phyloP scores from a whole-genome alignment of 2,797 vertebrate genomes.

The Paedocypris micromegethes region DNA sequence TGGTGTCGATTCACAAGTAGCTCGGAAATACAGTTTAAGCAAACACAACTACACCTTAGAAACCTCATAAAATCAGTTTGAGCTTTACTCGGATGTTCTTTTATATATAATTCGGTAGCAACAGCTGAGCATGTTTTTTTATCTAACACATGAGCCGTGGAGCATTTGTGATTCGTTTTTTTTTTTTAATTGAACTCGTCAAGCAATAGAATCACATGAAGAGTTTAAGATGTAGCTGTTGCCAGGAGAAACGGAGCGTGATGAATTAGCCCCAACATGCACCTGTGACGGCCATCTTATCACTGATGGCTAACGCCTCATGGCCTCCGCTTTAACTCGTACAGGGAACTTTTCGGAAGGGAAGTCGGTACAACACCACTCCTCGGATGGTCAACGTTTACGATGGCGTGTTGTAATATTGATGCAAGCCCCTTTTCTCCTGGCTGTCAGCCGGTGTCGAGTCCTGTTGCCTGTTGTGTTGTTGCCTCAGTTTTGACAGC shows the following conservation, averaged over 20 bases:
- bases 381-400: constrained; percentile 22
- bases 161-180: too few species aligned
- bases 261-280: constrained; percentile 57
- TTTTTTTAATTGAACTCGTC: too few species aligned
- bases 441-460: constrained; percentile 18
- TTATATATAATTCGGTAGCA: too few species aligned
- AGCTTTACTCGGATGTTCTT: too few species aligned
- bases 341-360: constrained; percentile 19
- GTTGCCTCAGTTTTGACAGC: constrained; percentile 52
- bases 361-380: constrained; percentile 4
- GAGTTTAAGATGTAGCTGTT: constrained; percentile 47
- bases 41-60: too few species aligned
- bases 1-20: too few species aligned
- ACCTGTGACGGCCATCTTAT: constrained; percentile 60
- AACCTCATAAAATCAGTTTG: too few species aligned
- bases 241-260: constrained; percentile 51
- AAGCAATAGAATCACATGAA: constrained; percentile 43
- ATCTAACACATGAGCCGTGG: too few species aligned
- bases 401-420: background rate
- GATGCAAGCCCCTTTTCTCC: background rate
- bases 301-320: constrained; percentile 41
- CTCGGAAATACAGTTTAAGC: too few species aligned
- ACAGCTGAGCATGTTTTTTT: too few species aligned
- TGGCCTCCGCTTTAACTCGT: constrained; percentile 30
- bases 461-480: constrained; percentile 38